Evolutionary conservation across 2,888 invertebrate species (phyloP).

Genomic region (Amphipyra berbera): DNA sequence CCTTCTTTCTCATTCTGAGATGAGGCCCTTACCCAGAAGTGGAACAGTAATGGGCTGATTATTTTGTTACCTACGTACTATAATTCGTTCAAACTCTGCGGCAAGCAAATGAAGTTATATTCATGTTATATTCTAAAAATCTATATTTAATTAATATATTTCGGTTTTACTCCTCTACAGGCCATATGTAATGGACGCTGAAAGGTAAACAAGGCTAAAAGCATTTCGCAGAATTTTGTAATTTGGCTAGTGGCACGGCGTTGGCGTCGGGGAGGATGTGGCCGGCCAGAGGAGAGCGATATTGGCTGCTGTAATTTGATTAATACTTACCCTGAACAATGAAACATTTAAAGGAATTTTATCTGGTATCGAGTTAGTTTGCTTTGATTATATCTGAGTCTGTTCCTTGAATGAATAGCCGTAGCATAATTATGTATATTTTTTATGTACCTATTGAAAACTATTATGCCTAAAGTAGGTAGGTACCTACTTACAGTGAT

Average conservation of each 20-base stretch:
- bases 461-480: too few relatives aligned
- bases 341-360: conserved; percentile 45
- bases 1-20: too few relatives aligned
- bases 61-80: too few relatives aligned
- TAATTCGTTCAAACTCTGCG: too few relatives aligned
- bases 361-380: conserved; percentile 39
- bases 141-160: conserved; percentile 26
- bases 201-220: conserved; percentile 39
- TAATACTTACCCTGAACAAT: conserved; percentile 44
- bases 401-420: too few relatives aligned
- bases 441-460: too few relatives aligned
- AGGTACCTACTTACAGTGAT: too few relatives aligned
- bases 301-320: conserved; percentile 53
- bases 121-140: conserved; percentile 1
- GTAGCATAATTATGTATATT: too few relatives aligned
- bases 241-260: conserved; percentile 14
- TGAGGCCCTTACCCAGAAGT: too few relatives aligned
- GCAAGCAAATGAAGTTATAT: too few relatives aligned
- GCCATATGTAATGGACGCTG: conserved; percentile 24
- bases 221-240: conserved; percentile 25
- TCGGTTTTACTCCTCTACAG: conserved; percentile 5
- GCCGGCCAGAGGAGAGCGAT: conserved; percentile 7
- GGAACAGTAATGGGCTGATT: too few relatives aligned
- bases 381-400: conserved; percentile 9
- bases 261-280: neutral